Percentiles rank a stretch among this genome's conserved stretches.
These are phyloP conservation scores for Fistularia tabacaria DNA, from an alignment of 2,797 vertebrate genomes.

Conservation along the genomic window DNA sequence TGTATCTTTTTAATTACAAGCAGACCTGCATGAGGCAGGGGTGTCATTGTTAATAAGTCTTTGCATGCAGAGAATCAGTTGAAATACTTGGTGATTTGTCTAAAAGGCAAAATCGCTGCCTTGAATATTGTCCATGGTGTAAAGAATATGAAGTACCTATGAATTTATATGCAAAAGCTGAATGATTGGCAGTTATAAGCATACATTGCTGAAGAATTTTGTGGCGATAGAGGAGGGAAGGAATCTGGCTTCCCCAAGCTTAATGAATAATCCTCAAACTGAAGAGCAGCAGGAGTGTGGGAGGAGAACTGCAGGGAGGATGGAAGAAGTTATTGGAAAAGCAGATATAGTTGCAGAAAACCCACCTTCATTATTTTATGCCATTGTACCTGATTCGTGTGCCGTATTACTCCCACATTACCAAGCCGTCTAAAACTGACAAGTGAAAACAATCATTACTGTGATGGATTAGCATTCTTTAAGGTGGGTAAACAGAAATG, in stretches of 20 bases:
- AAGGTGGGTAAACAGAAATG: neutral
- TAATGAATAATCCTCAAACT: constrained; percentile 52
- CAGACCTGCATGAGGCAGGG: neutral
- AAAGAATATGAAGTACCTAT: no score
- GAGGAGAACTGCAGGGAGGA: constrained; percentile 53
- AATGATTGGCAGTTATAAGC: no score
- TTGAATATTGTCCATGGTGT: no score
- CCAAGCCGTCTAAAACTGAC: constrained; percentile 10
- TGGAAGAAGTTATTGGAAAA: constrained; percentile 61
- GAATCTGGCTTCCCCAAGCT: constrained; percentile 28
- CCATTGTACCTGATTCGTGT: constrained; percentile 9
- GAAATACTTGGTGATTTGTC: constrained; percentile 5
- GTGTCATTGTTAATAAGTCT: neutral
- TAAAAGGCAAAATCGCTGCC: neutral
- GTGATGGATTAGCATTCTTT: constrained; percentile 15
- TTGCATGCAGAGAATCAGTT: no score
- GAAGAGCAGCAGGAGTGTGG: constrained; percentile 51
- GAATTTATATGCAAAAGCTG: no score
- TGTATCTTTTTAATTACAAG: neutral
- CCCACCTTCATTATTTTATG: constrained; percentile 43
- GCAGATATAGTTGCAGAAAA: constrained; percentile 51
- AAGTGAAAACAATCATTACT: constrained; percentile 1
- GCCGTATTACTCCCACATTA: constrained; percentile 6
- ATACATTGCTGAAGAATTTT: constrained; percentile 2
- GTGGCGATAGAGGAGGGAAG: constrained; percentile 11